A percentile compares a stretch with the other conserved stretches of the same genome.
These are phyloP conservation scores for Aix galericulata DNA, from an alignment of 2,113 vertebrate species.

Conservation along the genomic window DNA sequence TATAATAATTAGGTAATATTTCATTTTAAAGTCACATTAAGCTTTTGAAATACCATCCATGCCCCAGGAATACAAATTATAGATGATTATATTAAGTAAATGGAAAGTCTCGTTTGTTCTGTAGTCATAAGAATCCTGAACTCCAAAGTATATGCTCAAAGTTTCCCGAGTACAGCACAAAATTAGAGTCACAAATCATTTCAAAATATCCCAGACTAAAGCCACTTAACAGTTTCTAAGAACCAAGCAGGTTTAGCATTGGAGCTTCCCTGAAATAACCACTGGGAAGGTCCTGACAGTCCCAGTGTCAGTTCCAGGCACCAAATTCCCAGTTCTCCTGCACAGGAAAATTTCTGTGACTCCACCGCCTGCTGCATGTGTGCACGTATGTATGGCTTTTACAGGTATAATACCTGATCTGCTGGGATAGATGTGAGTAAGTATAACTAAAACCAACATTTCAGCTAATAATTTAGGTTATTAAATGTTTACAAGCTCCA, in stretches of 20 bases:
- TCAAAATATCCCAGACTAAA: background rate
- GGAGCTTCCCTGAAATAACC: background rate
- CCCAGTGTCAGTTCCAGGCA: background rate
- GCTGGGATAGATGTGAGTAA: background rate
- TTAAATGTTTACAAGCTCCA: background rate
- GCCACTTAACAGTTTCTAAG: background rate
- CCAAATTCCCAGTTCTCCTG: background rate
- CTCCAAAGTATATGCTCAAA: background rate
- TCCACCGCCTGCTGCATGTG: background rate
- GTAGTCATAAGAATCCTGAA: background rate
- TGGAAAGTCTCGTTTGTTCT: background rate
- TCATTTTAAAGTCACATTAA: background rate
- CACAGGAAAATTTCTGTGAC: background rate
- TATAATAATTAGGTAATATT: background rate
- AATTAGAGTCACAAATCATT: background rate
- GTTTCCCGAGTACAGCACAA: background rate
- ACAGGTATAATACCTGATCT: background rate
- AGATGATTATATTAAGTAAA: background rate
- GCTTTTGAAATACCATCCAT: background rate
- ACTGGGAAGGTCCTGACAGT: background rate
- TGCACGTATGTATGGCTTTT: background rate
- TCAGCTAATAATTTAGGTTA: background rate
- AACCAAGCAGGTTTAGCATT: background rate
- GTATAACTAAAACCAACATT: background rate
- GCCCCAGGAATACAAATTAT: slow-evolving; percentile 12